Evolutionary conservation across 2,888 invertebrate genomes (phyloP), one percentile per base, ranked within the genome.

Genomic region (Drosophila histrio): DNA sequence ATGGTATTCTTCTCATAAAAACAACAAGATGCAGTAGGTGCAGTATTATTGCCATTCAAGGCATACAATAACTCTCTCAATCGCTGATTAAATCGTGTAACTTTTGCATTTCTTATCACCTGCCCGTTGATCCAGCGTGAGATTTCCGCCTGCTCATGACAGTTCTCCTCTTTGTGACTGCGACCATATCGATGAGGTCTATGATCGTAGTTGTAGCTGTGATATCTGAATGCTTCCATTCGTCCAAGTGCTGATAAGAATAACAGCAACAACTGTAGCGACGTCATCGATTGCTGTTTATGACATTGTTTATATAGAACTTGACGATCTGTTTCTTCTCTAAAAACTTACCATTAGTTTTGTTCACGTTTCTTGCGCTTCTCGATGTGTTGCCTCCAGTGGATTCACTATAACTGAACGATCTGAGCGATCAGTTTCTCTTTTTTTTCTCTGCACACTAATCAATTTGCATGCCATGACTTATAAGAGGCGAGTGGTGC

Each of bases 401-500:
- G 13, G 22, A 58, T 46, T 19, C 58, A 39, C 38, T 46, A 22
- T 3, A 59, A 79, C 81, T 79, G 78, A 67, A 5, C 38, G 15
- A n/a, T 38, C 36, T 17, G 21, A 19, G 2, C 24, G 5, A 34
- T 9, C n/a, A 15, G 44, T 8, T 58, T 9, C 19, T 22, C 34
- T 13, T 8, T 21, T 19, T 9, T 11, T 36, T 50, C 41, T 59
- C 36, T 49, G 41, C 3, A 30, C 39, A 24, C 4, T 41, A 74
- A 81, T 80, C 32, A 60, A 85, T 80, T 80, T 78, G 63, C 62
- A 63, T 63, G 68, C 64, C 47, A 7, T 26, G 44, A 9, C 9
- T 52, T 21, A 39, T 49, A 53, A 34, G 3, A 19, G 11, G 2
- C 50, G 65, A 65, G 50, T 5, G 39, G 13, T 38, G 72, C 36